Evolutionary conservation across 2,797 vertebrate genomes (phyloP).

Genomic region (Gymnopithys bicolor): DNA sequence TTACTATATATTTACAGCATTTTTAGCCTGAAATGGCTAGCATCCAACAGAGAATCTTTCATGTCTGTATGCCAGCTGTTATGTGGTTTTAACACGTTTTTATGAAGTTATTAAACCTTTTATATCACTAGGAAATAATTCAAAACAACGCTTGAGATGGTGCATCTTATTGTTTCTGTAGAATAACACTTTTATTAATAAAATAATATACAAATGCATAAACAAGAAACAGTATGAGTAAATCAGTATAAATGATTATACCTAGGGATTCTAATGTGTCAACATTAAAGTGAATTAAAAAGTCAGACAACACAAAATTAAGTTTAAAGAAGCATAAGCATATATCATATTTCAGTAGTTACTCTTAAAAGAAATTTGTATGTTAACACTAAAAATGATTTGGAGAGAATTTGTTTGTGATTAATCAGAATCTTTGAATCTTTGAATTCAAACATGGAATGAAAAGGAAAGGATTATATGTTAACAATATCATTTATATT

Average conservation of each 20-base stretch:
- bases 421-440: neutral
- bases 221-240: neutral
- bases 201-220: neutral
- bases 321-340: neutral
- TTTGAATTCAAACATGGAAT: neutral
- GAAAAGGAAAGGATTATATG: neutral
- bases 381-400: neutral
- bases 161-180: neutral
- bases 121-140: neutral
- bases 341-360: neutral
- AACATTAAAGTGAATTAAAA: neutral
- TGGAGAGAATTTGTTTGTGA: neutral
- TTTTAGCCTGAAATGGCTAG: neutral
- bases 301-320: neutral
- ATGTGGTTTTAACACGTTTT: neutral
- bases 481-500: neutral
- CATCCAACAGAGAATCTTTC: neutral
- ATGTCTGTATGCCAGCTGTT: neutral
- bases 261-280: neutral
- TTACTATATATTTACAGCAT: neutral
- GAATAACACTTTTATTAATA: neutral
- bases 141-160: neutral
- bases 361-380: neutral
- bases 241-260: neutral
- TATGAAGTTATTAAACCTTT: neutral